These are phyloP conservation scores for Cromileptes altivelis DNA, from an alignment of 2,113 vertebrate genomes.

Conservation along the genomic window DNA sequence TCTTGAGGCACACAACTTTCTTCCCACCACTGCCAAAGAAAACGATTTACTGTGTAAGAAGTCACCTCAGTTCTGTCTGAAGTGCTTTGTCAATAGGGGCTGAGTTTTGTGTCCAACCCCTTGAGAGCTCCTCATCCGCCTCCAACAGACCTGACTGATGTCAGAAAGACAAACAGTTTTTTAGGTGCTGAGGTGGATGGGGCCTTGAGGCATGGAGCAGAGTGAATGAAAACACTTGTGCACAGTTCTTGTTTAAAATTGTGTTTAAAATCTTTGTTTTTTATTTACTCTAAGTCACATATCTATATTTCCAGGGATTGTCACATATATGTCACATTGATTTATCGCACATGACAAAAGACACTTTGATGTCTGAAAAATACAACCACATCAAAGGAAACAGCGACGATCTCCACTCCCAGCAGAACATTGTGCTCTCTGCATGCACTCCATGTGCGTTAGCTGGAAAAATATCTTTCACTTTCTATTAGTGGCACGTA, in stretches of 20 bases:
- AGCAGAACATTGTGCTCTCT: not conserved
- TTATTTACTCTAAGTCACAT: not conserved
- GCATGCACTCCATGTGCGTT: not conserved
- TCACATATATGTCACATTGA: not conserved
- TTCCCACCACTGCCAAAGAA: conserved; percentile 32
- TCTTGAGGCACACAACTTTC: conserved; percentile 26
- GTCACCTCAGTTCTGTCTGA: conserved; percentile 45
- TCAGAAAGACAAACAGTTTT: conserved; percentile 33
- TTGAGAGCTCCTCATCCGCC: conserved; percentile 21
- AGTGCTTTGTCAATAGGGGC: conserved; percentile 49
- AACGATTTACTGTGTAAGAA: conserved; percentile 39
- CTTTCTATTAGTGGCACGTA: not conserved
- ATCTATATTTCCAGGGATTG: not conserved
- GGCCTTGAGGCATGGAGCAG: not conserved
- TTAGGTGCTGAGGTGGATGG: conserved; percentile 3
- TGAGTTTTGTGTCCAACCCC: conserved; percentile 19
- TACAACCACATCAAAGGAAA: not conserved
- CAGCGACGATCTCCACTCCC: not conserved
- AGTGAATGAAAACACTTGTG: conserved; percentile 32
- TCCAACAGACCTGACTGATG: conserved; percentile 44
- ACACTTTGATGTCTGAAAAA: not conserved
- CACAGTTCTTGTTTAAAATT: conserved; percentile 1
- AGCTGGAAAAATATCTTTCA: conserved; percentile 1
- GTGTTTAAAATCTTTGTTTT: not conserved
- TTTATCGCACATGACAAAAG: not conserved